phyloP scores from a whole-genome alignment of 1,140 invertebrate species.

The Drosophila tani region DNA sequence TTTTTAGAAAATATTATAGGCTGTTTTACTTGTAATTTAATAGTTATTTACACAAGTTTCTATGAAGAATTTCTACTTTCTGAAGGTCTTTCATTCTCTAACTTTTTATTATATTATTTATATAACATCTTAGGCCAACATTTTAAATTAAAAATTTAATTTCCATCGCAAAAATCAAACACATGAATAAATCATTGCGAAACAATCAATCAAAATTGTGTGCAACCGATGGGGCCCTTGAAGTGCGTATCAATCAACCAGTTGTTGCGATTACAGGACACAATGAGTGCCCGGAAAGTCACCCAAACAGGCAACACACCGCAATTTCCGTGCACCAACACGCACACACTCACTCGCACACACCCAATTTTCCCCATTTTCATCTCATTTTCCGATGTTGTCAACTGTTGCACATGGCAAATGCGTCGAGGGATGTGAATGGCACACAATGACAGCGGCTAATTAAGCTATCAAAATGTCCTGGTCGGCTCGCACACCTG shows the following conservation, averaged over 20 bases:
- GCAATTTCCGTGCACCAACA: constrained; percentile 28
- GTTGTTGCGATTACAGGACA: constrained; percentile 30
- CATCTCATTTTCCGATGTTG: constrained; percentile 24
- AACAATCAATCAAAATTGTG: constrained; percentile 37
- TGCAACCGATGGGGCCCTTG: constrained; percentile 6
- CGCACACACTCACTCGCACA: neutral
- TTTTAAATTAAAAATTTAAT: constrained; percentile 13
- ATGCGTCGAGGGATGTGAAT: constrained; percentile 27
- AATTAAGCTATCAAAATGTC: constrained; percentile 63
- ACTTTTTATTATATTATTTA: neutral
- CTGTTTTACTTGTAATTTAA: no score
- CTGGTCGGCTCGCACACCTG: constrained; percentile 12
- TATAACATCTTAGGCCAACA: no score
- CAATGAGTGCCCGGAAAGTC: constrained; percentile 33
- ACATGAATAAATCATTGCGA: constrained; percentile 29
- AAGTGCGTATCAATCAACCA: constrained; percentile 25
- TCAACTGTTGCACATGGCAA: constrained; percentile 47
- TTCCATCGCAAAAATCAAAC: neutral
- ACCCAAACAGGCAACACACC: constrained; percentile 21
- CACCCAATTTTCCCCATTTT: constrained; percentile 7
- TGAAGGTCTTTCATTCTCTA: neutral
- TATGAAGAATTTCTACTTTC: neutral
- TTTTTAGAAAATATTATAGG: no score
- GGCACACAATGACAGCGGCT: constrained; percentile 35
- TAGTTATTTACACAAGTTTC: neutral